Evolutionary conservation across 2,113 vertebrate species (phyloP), one percentile per base, ranked within the genome.

Genomic region (Caracal caracal): DNA sequence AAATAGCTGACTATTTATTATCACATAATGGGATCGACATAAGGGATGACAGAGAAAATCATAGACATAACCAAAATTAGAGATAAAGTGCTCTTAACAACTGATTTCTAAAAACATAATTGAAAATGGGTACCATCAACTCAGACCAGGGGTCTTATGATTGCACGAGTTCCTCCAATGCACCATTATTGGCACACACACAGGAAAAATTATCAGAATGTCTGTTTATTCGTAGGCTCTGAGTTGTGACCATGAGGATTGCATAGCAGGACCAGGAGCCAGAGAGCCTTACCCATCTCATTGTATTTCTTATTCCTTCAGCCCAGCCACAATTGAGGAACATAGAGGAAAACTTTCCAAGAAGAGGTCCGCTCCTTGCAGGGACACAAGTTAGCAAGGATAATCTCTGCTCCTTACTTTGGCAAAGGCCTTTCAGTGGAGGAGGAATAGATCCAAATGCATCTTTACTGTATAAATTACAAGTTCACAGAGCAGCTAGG

Each of bases 251-350:
- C 33, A 20, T 40, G 22, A 33, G 83, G 63, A 65, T 13, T 10
- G 6, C 5, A 19, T 61, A 24, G 5, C 6, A 65, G 8, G 0
- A 40, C 6, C 19, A 78, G 15, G 6, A 28, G 12, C 10, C 76
- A 3, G 33, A 17, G 2, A 37, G 2, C 6, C 12, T 66, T 12
- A 28, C 15, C 5, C 6, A 13, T 22, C 4, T 61, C 7, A 3
- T 24, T 82, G 37, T 71, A 19, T 75, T 10, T 51, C 5, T 33
- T 15, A 26, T 63, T 80, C 17, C 30, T 80, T 75, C 5, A 49
- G 15, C 40, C 49, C 35, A 61, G 1, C 47, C 49, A 63, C 6
- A 83, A 30, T 7, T 26, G 6, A 59, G 66, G 24, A n/a, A n/a
- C 35, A 26, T 11, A 88, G 75, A 35, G 22, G 7, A 94, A 53